Percentiles rank a stretch among this genome's conserved stretches.
Evolutionary conservation across 2,888 invertebrate species (phyloP).

Genomic region (Petrolisthes manimaculis): DNA sequence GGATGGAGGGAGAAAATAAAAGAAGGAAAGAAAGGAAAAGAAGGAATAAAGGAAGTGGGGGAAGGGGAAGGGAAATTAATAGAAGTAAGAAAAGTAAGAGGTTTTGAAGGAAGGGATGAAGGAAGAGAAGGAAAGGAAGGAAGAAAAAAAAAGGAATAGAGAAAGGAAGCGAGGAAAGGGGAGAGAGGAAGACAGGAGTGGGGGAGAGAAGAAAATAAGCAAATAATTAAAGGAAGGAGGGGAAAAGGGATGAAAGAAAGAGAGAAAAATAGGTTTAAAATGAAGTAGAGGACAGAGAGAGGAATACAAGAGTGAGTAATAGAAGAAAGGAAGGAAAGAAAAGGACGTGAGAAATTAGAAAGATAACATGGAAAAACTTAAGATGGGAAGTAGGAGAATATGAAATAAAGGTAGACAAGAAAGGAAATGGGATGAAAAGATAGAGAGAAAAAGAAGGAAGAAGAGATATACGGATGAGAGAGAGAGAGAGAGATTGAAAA

Average conservation of each 20-base stretch:
- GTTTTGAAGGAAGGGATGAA: not conserved
- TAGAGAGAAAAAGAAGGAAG: not conserved
- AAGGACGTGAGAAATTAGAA: not conserved
- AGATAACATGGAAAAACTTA: not conserved
- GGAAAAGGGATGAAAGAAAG: not conserved
- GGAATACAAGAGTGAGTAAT: not conserved
- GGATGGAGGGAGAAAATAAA: not conserved
- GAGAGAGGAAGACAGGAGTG: not conserved
- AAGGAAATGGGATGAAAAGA: not conserved
- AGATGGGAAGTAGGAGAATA: not conserved
- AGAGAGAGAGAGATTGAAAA: not conserved
- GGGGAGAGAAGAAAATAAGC: not conserved
- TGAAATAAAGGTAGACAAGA: not conserved
- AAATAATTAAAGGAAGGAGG: not conserved
- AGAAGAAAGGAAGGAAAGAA: not conserved
- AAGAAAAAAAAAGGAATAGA: not conserved
- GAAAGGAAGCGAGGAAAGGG: not conserved
- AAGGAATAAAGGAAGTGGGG: not conserved
- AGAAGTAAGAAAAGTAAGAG: not conserved
- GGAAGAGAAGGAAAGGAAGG: not conserved
- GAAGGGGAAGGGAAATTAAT: not conserved
- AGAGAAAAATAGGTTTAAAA: constrained; percentile 3
- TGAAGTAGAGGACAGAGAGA: not conserved
- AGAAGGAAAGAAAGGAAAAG: not conserved
- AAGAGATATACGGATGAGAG: not conserved